Base-by-base conservation (phyloP, 2,113 vertebrate genomes). In the Oplegnathus fasciatus region DNA sequence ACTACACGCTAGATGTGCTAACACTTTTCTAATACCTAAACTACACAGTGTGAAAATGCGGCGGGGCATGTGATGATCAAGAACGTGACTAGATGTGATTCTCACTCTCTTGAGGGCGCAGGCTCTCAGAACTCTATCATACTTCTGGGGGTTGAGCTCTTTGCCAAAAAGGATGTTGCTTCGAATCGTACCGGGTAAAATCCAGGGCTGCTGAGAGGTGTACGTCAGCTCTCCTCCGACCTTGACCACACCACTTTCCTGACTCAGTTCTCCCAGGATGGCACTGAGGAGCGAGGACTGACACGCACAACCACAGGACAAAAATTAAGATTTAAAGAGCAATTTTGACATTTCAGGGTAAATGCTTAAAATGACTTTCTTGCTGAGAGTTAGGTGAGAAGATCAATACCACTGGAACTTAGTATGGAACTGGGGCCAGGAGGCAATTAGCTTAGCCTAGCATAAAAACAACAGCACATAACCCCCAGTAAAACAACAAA, bases 161-260 rank as follows among this genome's bases (percentile, higher is more conserved):
- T 97, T 98, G 77, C 98, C 98, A 90, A 99, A 99, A n/a, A 99
- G 95, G 90, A 99, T 99, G 90, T 99, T 99, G 92, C 97, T 98
- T 72, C 97, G 96, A 67, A 99, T 96, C 2, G 98, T 99, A 11
- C 98, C 98, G 6, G 98, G 95, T 91, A 99, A 97, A 67, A 99
- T 97, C 97, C 98, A 99, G 22, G 98, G 97, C 90, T 98, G 97
- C 94, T 99, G 98, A 26, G 97, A 97, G 26, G 96, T 96, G 48
- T 99, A 99, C 11, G 97, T 97, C 24, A 99, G 93, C 83, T 93
- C 96, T 69, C 98, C 98, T 52, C 91, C 95, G 65, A 97, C 93
- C 0, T 92, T 97, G 84, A 98, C 90, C 32, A 95, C 89, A 3
- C 98, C 98, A 77, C 94, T 96, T 24, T 94, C 92, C 1, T 93